Base-by-base conservation (phyloP, 2,888 invertebrate species). In the Stegana nigrithorax region DNA sequence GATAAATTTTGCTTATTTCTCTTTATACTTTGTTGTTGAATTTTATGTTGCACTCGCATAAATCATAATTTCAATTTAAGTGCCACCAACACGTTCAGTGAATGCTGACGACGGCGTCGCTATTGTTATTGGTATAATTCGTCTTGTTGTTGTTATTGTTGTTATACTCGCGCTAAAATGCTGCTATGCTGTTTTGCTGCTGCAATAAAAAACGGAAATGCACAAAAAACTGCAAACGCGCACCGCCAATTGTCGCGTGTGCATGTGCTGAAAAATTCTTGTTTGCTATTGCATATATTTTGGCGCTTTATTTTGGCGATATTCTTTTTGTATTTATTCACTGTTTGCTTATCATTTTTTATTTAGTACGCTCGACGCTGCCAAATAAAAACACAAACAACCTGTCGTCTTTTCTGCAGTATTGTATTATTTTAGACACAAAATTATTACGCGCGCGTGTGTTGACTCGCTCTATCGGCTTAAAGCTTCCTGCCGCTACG, bases 211-310 rank as follows among this genome's bases (percentile, higher is more conserved):
- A 53, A 53, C 53, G 53, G 53, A 32, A 36, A 55, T 55, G 53
- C 53, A 55, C 53, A 36, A 7, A 17, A 1, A 21, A 1, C 10
- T 3, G 36, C 53, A 32, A 29, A 51, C 27, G 8, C 4, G 17
- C 27, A 7, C 26, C 3, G 19, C 51, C 10, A 23, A 25, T 8
- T 21, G 8, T 26, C 26, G 10, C 27, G 26, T 45, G 21, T 53
- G 53, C 51, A 50, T 27, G n/a, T 45, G 62, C 65, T 61, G 68
- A 39, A 39, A 59, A 47, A 23, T 60, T 57, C n/a, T 19, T 44
- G 50, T 17, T 17, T 5, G 47, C 47, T 32, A 32, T 5, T 32
- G 10, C n/a, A 2, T 14, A 14, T 42, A 14, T 10, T n/a, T 14
- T 42, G 39, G 42, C 14, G 42, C 42, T 42, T 45, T 45, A 17